Percentiles rank a stretch among this genome's conserved stretches.
These are phyloP conservation scores for Meloidogyne floridensis DNA, from an alignment of 1,140 invertebrate species.

Conservation along the genomic window DNA sequence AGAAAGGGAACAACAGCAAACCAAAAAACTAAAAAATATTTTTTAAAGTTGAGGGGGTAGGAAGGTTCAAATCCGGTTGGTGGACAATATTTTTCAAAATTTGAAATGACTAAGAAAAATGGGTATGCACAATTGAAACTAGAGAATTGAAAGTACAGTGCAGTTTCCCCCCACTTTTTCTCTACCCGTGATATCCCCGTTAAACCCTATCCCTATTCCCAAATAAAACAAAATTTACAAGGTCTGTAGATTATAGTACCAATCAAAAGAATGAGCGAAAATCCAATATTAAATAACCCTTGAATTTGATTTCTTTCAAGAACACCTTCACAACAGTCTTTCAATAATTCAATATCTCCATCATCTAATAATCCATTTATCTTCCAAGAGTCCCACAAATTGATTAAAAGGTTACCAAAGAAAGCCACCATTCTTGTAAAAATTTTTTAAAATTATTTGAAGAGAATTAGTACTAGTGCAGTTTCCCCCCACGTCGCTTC, in stretches of 20 bases:
- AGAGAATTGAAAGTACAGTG: too few relatives aligned
- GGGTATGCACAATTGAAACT: too few relatives aligned
- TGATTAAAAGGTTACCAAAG: not conserved
- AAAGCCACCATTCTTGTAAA: not conserved
- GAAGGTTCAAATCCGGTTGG: not conserved
- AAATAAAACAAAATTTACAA: not conserved
- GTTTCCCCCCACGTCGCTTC: too few relatives aligned
- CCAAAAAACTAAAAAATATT: not conserved
- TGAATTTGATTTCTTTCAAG: not conserved
- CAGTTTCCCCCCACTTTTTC: too few relatives aligned
- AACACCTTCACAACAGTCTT: not conserved
- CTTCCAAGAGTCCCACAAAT: not conserved
- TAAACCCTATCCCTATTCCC: too few relatives aligned
- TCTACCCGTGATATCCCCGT: too few relatives aligned
- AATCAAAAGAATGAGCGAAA: not conserved
- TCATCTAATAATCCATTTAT: constrained; percentile 12
- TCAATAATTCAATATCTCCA: constrained; percentile 20
- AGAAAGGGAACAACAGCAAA: not conserved
- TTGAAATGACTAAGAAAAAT: too few relatives aligned
- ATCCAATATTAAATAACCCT: not conserved
- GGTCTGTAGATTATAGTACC: not conserved
- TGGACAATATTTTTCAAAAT: not conserved
- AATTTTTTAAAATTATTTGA: not conserved
- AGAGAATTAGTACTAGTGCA: too few relatives aligned
- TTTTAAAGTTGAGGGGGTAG: not conserved